phyloP scores from a whole-genome alignment of 2,888 invertebrate species.

The Bellardia bayeri region DNA sequence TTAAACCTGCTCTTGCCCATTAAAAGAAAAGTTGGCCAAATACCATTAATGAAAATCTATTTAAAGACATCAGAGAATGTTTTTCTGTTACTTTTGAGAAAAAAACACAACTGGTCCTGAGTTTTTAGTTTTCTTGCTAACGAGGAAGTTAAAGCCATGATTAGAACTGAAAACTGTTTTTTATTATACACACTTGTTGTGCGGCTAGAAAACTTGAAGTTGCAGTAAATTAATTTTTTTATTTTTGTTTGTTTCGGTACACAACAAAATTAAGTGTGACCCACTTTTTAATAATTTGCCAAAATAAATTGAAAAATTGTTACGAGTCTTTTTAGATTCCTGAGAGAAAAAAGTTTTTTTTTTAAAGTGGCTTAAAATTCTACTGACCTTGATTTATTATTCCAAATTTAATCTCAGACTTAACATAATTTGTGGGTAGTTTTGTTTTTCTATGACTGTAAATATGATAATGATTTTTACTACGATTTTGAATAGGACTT shows the following conservation, averaged over 20 bases:
- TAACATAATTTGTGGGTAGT: too few relatives aligned
- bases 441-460: too few relatives aligned
- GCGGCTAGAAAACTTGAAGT: neutral
- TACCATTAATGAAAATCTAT: conserved; percentile 49
- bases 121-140: conserved; percentile 13
- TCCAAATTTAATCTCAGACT: too few relatives aligned
- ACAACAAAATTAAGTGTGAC: conserved; percentile 3
- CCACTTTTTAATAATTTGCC: conserved; percentile 21
- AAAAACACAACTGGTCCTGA: conserved; percentile 60
- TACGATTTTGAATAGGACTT: too few relatives aligned
- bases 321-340: neutral
- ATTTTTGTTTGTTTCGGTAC: neutral
- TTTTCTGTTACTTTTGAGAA: conserved; percentile 23
- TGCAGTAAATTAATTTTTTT: neutral
- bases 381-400: too few relatives aligned
- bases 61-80: conserved; percentile 33
- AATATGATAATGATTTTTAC: too few relatives aligned
- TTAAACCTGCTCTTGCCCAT: conserved; percentile 35
- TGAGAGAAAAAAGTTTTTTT: too few relatives aligned
- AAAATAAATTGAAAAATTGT: neutral
- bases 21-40: conserved; percentile 71
- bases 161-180: conserved; percentile 56
- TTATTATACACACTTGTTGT: conserved; percentile 42
- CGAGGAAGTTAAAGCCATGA: conserved; percentile 59
- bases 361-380: too few relatives aligned